Base-by-base conservation (phyloP, 2,113 vertebrate genomes). In the Microtus oregoni region DNA sequence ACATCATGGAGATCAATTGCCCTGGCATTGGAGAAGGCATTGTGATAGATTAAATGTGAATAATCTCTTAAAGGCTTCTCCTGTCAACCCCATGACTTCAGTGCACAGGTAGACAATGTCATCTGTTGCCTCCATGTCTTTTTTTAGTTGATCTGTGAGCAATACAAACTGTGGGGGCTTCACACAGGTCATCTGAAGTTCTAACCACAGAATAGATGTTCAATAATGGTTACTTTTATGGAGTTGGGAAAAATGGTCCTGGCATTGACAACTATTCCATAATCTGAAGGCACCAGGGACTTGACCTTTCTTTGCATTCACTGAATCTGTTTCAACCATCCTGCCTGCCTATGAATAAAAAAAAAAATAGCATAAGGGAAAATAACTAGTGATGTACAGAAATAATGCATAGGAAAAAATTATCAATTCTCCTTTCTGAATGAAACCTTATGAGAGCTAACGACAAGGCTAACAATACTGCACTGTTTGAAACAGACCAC, bases 351-450 rank as follows among this genome's bases (percentile, higher is more conserved):
- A 12, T 19, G 19, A 20, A 58, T 58, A 7, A 75, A 5, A 50
- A 83, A 61, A 55, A 94, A 75, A 94, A 79, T 9, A 67, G 35
- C 32, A 90, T 24, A 55, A 63, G 94, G 41, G 30, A 65, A 70
- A 65, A 44, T 89, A 83, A 88, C 30, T 87, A 92, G 85, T 83
- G 32, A 65, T 44, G 77, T 17, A 90, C 15, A 94, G 44, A 92
- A 95, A 75, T 58, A 63, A 95, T 92, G 68, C 67, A 91, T 22
- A 47, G 72, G 35, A 58, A 92, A 32, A 26, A 88, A 86, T 38
- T 8, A 70, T 58, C 35, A 89, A 38, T 30, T 91, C 35, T 94
- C n/a, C 89, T 81, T 82, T 94, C 67, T 94, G 35, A 90, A 88
- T 92, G 28, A 96, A 47, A 86, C 86, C 79, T n/a, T 61, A 44